Evolutionary conservation across 2,888 invertebrate species (phyloP), one percentile per base, ranked within the genome.

Genomic region (Steinernema scapterisci): DNA sequence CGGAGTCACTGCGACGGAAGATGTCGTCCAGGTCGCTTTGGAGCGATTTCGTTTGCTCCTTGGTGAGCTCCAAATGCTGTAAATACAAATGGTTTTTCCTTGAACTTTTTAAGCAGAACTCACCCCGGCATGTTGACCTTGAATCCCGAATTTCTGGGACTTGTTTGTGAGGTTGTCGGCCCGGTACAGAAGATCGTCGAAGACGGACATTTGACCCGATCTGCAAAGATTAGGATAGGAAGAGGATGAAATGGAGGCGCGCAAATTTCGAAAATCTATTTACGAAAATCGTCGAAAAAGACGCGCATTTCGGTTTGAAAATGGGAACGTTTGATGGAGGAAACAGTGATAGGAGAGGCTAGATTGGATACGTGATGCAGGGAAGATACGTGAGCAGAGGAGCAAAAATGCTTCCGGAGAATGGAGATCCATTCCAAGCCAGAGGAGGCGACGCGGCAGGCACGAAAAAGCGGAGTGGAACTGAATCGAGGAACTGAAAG

Each of bases 1-100:
- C 7, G 16, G 27, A 16, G 19, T 84, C 84, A 54, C 84, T 84
- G 31, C 79, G 75, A 16, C 78, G 76, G 74, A 84, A 84, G 46
- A 84, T 83, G 54, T 79, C 80, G 51, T 71, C 75, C n/a, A 82
- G 72, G 44, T 80, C 80, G 31, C 63, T 63, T 31, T 63, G 63
- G 1, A 63, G 31, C 23, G 63, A 63, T 27, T 27, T 25, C 16
- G 63, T 63, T 27, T 63, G 63, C 16, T 63, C 63, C 16, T 16
- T 31, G 1, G 63, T 31, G 1, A 63, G 38, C 19, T 63, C 31
- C 7, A 63, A 63, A 13, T 63, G 63, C 63, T 63, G 31, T 1
- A 52, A 52, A 21, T 9, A 52, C 19, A 21, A 48, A 7, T 16
- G 2, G 13, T 5, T n/a, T 7, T 19, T 16, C 48, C 48, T 2